Conservation (phyloP, 2,113 vertebrate species). For the Fregata magnificens region DNA sequence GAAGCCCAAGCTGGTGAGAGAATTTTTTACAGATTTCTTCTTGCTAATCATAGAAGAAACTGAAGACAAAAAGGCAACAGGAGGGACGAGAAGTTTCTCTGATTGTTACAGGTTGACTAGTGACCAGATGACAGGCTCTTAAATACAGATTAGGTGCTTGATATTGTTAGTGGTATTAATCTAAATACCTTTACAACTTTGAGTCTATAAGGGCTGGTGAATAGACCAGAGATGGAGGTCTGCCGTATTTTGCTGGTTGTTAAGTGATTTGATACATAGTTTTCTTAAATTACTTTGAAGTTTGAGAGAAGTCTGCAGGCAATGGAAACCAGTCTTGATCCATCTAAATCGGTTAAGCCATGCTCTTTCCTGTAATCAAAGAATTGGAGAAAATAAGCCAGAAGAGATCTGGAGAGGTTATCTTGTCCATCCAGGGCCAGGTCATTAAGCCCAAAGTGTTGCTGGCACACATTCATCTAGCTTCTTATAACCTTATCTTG, state of each 20-base stretch:
- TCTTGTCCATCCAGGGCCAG: not conserved
- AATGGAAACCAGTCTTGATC: not conserved
- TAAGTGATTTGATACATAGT: not conserved
- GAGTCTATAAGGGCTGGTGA: not conserved
- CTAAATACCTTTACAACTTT: not conserved
- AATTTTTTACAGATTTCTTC: not conserved
- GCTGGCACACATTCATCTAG: not conserved
- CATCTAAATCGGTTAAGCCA: not conserved
- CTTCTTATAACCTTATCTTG: not conserved
- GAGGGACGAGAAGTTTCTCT: not conserved
- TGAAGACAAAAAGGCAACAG: not conserved
- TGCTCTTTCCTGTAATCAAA: not conserved
- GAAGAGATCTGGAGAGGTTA: not conserved
- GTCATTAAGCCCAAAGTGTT: not conserved
- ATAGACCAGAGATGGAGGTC: not conserved
- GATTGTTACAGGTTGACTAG: not conserved
- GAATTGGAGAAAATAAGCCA: not conserved
- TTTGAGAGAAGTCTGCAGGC: not conserved
- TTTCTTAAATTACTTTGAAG: not conserved
- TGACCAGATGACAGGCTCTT: not conserved
- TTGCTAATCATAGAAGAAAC: not conserved
- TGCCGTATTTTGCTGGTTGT: not conserved
- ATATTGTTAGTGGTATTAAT: not conserved
- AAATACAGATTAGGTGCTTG: not conserved
- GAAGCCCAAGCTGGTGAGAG: constrained; percentile 43